Percentiles rank a stretch among this genome's conserved stretches.
Evolutionary conservation across 2,797 vertebrate genomes (phyloP).

Genomic region (Hoplostethus mediterraneus): DNA sequence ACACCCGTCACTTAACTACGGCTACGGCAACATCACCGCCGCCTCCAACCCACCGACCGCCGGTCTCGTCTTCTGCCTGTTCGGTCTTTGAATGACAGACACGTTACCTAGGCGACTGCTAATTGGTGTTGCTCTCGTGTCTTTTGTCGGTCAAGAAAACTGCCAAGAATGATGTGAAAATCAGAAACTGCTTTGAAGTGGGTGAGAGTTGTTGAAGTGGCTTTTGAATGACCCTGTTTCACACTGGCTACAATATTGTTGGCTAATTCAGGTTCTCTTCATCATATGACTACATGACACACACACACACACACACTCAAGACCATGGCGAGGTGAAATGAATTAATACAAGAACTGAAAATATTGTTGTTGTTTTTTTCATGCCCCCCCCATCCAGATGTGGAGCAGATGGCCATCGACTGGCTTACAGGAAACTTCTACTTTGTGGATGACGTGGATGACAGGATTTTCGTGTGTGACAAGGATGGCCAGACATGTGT

Average conservation of each 20-base stretch:
- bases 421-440: slow-evolving; percentile 99
- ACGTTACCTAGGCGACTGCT: slow-evolving; percentile 21
- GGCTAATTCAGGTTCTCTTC: slow-evolving; percentile 43
- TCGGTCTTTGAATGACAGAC: slow-evolving; percentile 43
- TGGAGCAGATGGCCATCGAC: slow-evolving; percentile 98
- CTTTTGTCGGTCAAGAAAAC: slow-evolving; percentile 36
- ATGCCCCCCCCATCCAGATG: slow-evolving; percentile 82
- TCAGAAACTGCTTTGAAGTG: slow-evolving; percentile 1
- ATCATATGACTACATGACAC: slow-evolving; percentile 41
- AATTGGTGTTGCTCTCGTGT: slow-evolving; percentile 40
- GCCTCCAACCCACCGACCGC: slow-evolving; percentile 28
- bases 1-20: slow-evolving; percentile 29
- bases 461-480: slow-evolving; percentile 97
- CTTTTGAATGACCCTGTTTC: background rate
- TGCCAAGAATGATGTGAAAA: slow-evolving; percentile 14
- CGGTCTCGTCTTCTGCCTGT: slow-evolving; percentile 44
- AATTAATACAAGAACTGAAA: background rate
- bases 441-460: slow-evolving; percentile 97
- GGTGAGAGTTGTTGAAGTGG: slow-evolving; percentile 2
- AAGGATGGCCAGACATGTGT: slow-evolving; percentile 94
- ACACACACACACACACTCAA: slow-evolving; percentile 10
- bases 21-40: slow-evolving; percentile 25
- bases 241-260: slow-evolving; percentile 26
- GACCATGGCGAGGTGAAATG: background rate
- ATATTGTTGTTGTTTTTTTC: slow-evolving; percentile 11